Conservation (phyloP, 2,797 vertebrate genomes). For the Fistularia commersonii region DNA sequence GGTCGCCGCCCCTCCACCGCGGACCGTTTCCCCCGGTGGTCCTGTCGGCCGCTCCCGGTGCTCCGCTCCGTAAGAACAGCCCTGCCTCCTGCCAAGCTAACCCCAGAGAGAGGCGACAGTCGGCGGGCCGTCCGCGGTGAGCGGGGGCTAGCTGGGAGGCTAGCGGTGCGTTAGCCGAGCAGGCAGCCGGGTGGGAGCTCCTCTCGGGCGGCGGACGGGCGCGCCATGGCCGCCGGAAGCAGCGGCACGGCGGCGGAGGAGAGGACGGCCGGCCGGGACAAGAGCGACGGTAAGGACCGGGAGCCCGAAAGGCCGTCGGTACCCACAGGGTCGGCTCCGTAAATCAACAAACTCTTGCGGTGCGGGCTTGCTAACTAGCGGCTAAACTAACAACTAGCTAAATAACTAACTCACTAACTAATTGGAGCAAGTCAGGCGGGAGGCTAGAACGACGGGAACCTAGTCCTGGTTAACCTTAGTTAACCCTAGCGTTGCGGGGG, state of each 20-base stretch:
- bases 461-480: too few species aligned
- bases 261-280: slow-evolving; percentile 34
- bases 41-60: background rate
- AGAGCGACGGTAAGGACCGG: slow-evolving; percentile 57
- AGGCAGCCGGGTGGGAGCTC: slow-evolving; percentile 19
- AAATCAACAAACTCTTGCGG: too few species aligned
- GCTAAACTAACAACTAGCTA: too few species aligned
- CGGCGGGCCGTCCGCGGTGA: slow-evolving; percentile 1
- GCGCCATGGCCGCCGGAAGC: slow-evolving; percentile 56
- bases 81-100: background rate
- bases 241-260: slow-evolving; percentile 43
- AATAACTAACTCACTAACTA: too few species aligned
- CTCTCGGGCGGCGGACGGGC: slow-evolving; percentile 13
- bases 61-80: too few species aligned
- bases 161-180: slow-evolving; percentile 26
- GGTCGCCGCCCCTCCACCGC: slow-evolving; percentile 14
- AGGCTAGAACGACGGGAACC: too few species aligned
- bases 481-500: too few species aligned
- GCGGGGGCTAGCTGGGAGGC: slow-evolving; percentile 20
- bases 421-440: too few species aligned
- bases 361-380: too few species aligned
- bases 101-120: background rate
- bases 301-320: background rate
- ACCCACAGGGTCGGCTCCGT: too few species aligned
- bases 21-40: slow-evolving; percentile 6